Base-by-base conservation (phyloP, 2,888 invertebrate species). In the Iphiclides podalirius region DNA sequence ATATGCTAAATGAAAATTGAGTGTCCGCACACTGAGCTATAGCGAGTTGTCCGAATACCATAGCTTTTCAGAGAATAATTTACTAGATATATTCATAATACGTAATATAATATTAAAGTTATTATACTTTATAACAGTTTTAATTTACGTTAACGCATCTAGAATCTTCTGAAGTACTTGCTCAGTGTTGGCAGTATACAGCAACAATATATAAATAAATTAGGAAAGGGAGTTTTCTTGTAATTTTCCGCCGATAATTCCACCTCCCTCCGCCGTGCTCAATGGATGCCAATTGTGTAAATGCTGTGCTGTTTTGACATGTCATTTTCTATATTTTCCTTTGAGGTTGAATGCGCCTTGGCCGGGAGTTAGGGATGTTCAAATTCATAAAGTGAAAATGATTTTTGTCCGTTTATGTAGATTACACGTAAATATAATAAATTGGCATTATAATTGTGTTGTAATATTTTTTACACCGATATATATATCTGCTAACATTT, bases 261-360 rank as follows among this genome's bases (percentile, higher is more conserved):
- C 53, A 62, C 64, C 66, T 64, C 71, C 68, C 70, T 64, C 54
- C 49, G 54, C 52, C 60, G 57, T 57, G 53, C 60, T 78, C 72
- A 79, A 81, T 80, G 66, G 67, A 66, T 61, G 73, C 66, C 81
- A 78, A 83, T 83, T 75, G 79, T 76, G 68, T 58, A 58, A 63
- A 69, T 67, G 69, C 70, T 73, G 55, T 52, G 62, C 66, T 73
- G 72, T 72, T 72, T 65, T 75, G 77, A 76, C 78, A 72, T 75
- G 68, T 72, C 51, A 59, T 60, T 59, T 59, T 45, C 51, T 50
- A 45, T 46, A 39, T 51, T 57, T 61, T 48, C 52, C 53, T 61
- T 54, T 57, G 44, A 52, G 33, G 31, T 54, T 52, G 44, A 48
- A 61, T 60, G 47, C 52, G 4, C 11, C 6, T 31, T 11, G 31